Evolutionary conservation across 2,888 invertebrate species (phyloP).

Genomic region (Fissipunctia ypsillon): DNA sequence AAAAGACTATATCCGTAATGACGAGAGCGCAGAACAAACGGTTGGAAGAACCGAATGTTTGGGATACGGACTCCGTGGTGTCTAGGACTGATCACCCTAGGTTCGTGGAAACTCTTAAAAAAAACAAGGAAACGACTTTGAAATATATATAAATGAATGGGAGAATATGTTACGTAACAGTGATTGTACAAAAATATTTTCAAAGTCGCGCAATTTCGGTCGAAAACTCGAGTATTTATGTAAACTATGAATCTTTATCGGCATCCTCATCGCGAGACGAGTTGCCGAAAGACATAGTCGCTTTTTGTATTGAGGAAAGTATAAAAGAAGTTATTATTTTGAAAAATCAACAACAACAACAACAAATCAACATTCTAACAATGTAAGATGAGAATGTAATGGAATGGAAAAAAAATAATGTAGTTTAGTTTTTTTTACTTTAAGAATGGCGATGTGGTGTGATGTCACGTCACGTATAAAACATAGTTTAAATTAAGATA

Average conservation of each 20-base stretch:
- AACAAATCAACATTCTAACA: too few species aligned
- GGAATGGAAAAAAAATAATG: slow-evolving; percentile 6
- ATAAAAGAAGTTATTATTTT: too few species aligned
- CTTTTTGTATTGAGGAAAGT: slow-evolving; percentile 16
- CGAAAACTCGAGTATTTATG: neutral
- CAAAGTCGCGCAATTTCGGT: slow-evolving; percentile 3
- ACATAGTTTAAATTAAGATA: too few species aligned
- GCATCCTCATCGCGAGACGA: slow-evolving; percentile 16
- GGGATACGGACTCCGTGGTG: neutral
- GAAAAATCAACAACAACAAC: too few species aligned
- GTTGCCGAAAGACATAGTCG: slow-evolving; percentile 12
- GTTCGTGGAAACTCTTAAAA: slow-evolving; percentile 2
- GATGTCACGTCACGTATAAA: too few species aligned
- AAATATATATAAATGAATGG: neutral
- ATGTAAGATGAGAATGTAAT: too few species aligned
- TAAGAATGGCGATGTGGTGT: too few species aligned
- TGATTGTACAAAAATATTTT: neutral
- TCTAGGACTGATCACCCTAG: slow-evolving; percentile 12
- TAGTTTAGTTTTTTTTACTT: neutral
- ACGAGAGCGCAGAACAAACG: neutral
- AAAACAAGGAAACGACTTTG: too few species aligned
- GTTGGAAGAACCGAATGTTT: neutral
- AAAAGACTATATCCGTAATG: slow-evolving; percentile 3
- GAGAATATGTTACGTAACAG: neutral
- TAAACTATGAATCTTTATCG: slow-evolving; percentile 1